Evolutionary conservation across 1,140 invertebrate genomes (phyloP), one percentile per base, ranked within the genome.

Genomic region (Muscidifurax raptorellus): DNA sequence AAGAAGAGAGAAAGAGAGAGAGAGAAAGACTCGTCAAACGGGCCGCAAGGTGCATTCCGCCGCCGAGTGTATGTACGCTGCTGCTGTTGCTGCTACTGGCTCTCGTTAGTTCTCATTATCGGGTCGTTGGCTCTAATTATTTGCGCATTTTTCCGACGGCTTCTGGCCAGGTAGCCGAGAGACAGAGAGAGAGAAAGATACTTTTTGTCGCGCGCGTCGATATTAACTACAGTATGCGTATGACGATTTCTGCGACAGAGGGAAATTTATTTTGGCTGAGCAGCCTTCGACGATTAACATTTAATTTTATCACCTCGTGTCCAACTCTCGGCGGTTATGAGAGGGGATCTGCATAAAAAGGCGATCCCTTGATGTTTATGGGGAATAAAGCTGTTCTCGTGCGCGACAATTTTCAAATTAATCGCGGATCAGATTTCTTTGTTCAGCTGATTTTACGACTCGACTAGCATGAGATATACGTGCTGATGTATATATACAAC

Each of bases 41-140:
- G 75, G 75, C 75, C 75, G 75, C 75, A 77, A 77, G 75, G 75
- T 77, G 75, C 75, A 77, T 77, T 77, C 75, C 75, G 47, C 47
- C 27, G 75, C 22, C 22, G 10, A 52, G 22, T 27, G 44, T 25
- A 22, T 77, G 7, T 18, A 40, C 47, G 27, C 32, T 4, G 25
- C n/a, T 27, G 32, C n/a, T 25, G 27, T 25, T 28, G 36, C 66
- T 32, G 36, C 36, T 40, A 30, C 32, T 52, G 40, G n/a, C 15
- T 25, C 75, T 59, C 75, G 75, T 77, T 77, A 77, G 75, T 30
- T 77, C 40, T 77, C 75, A 77, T 77, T 77, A 77, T 77, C 44
- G 75, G 75, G 40, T 77, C 75, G 75, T 77, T 77, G 75, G 40
- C 75, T 77, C 75, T 77, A 77, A 77, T 77, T 77, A 77, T 77